phyloP scores from a whole-genome alignment of 1,140 invertebrate genomes.

The Schlechtendalia chinensis region DNA sequence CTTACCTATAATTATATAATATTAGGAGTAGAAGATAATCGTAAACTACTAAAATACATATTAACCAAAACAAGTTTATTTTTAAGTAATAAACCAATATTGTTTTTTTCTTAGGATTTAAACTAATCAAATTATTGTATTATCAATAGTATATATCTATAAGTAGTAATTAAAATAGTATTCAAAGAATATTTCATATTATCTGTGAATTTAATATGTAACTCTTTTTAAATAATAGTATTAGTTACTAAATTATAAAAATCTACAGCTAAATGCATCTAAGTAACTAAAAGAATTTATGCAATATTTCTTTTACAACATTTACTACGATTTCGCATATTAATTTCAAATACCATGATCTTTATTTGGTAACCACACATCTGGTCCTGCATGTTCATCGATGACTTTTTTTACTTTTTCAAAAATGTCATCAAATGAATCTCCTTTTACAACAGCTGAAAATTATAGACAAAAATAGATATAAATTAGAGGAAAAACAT shows the following conservation, averaged over 20 bases:
- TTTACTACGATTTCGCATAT: background rate
- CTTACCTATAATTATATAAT: background rate
- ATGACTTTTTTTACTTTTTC: conserved; percentile 93
- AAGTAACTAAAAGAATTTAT: background rate
- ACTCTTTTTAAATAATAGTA: background rate
- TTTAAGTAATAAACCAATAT: background rate
- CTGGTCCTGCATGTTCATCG: conserved; percentile 88
- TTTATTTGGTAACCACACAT: conserved; percentile 86
- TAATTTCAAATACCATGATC: conserved; percentile 43
- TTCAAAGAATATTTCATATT: background rate
- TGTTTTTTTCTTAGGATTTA: background rate
- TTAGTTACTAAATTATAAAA: background rate
- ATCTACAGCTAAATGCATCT: background rate
- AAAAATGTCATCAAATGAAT: conserved; percentile 97
- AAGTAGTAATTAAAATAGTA: background rate
- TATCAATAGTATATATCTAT: no score
- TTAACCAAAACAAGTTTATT: no score
- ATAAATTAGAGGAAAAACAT: background rate
- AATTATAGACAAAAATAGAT: background rate
- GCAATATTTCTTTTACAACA: background rate
- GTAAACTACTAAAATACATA: background rate
- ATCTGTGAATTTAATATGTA: background rate
- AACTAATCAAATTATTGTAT: no score
- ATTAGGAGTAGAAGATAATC: background rate
- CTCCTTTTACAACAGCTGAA: conserved; percentile 89